phyloP scores from a whole-genome alignment of 1,140 invertebrate species.

The Riptortus pedestris region DNA sequence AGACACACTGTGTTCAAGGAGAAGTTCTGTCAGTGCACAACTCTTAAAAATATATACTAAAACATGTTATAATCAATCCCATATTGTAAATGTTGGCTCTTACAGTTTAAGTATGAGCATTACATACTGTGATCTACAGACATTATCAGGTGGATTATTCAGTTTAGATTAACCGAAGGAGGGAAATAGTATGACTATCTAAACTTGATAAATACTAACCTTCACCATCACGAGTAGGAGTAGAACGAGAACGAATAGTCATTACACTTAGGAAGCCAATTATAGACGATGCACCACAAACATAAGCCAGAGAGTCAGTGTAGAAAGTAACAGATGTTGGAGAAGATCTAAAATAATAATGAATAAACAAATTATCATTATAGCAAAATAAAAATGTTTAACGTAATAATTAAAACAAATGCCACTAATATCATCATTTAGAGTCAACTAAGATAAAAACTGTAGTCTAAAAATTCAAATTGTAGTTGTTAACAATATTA shows the following conservation, averaged over 20 bases:
- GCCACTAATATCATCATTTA: neutral
- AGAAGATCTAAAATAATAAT: neutral
- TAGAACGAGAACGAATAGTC: neutral
- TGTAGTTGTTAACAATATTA: neutral
- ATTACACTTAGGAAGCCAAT: constrained; percentile 1
- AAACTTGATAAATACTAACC: neutral
- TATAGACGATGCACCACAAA: neutral
- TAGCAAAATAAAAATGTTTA: neutral
- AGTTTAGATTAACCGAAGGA: too few relatives aligned
- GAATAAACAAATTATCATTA: neutral
- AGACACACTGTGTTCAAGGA: too few relatives aligned
- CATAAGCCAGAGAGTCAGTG: neutral
- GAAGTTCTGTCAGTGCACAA: too few relatives aligned
- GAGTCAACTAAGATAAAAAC: neutral
- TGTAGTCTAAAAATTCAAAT: neutral
- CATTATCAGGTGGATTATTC: too few relatives aligned
- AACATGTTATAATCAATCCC: too few relatives aligned
- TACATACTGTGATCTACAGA: too few relatives aligned
- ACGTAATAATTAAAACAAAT: neutral
- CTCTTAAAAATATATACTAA: too few relatives aligned
- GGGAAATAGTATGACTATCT: neutral
- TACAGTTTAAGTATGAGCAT: too few relatives aligned
- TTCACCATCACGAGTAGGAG: neutral
- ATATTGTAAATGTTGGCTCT: too few relatives aligned
- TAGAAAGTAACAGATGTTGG: neutral